Evolutionary conservation across 2,113 vertebrate species (phyloP).

Genomic region (Suricata suricatta): DNA sequence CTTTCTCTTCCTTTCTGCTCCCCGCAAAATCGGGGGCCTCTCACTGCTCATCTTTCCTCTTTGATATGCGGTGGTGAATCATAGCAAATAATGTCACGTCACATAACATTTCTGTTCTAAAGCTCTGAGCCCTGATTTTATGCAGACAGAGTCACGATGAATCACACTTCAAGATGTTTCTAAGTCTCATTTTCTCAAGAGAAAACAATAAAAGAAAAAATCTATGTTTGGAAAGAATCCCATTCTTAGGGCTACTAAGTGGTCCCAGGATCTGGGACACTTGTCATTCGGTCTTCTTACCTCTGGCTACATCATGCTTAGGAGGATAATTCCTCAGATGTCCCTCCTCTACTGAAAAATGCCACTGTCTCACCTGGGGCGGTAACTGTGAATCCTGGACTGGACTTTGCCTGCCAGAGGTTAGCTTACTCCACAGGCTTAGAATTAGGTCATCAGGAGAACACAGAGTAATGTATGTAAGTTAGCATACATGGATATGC

Average conservation of each 20-base stretch:
- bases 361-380: background rate
- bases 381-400: background rate
- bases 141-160: slow-evolving; percentile 4
- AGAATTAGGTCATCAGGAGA: background rate
- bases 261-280: background rate
- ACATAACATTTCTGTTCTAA: background rate
- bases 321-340: background rate
- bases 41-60: background rate
- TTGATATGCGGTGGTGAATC: background rate
- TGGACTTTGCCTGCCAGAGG: background rate
- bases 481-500: background rate
- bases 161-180: slow-evolving; percentile 30
- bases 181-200: background rate
- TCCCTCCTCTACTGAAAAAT: background rate
- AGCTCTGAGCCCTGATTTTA: background rate
- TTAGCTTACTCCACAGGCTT: background rate
- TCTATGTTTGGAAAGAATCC: background rate
- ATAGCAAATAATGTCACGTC: background rate
- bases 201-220: background rate
- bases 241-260: background rate
- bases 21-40: background rate
- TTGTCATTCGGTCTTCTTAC: background rate
- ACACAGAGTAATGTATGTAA: background rate
- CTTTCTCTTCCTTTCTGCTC: background rate
- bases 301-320: background rate